Evolutionary conservation across 2,113 vertebrate genomes (phyloP).

Genomic region (Pedionomus torquatus): DNA sequence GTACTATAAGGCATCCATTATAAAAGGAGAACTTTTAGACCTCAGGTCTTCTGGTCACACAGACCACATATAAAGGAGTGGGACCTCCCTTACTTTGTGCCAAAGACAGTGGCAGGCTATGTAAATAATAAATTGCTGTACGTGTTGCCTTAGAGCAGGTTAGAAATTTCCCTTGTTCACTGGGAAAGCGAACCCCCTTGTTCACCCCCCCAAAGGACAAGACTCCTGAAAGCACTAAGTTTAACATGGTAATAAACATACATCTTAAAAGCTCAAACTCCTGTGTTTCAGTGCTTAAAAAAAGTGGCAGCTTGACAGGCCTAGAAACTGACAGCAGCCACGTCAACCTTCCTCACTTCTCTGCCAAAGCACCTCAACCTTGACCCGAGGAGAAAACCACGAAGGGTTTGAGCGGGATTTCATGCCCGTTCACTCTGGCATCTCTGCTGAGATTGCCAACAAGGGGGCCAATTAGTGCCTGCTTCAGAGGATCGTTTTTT

Average conservation of each 20-base stretch:
- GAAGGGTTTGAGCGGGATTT: conserved; percentile 45
- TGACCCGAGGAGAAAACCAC: conserved; percentile 64
- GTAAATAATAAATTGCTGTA: background rate
- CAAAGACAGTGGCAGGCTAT: background rate
- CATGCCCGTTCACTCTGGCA: conserved; percentile 60
- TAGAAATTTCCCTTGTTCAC: background rate
- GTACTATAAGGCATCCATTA: background rate
- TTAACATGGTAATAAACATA: background rate
- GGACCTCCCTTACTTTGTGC: background rate
- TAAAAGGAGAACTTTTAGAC: background rate
- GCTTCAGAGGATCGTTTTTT: background rate
- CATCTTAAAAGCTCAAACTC: conserved; percentile 23
- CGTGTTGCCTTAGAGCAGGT: background rate
- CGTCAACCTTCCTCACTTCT: conserved; percentile 52
- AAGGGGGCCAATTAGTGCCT: conserved; percentile 63
- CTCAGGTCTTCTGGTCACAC: background rate
- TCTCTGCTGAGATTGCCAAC: conserved; percentile 69
- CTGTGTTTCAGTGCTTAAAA: background rate
- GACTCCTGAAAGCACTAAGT: background rate
- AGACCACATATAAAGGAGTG: background rate
- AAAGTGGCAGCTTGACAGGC: conserved; percentile 60
- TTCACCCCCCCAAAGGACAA: background rate
- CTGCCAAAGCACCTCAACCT: conserved; percentile 70
- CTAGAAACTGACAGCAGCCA: conserved; percentile 62
- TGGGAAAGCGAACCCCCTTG: no score